Percentiles rank a stretch among this genome's conserved stretches.
Evolutionary conservation across 1,140 invertebrate genomes (phyloP).

Genomic region (Plutomurus gul): DNA sequence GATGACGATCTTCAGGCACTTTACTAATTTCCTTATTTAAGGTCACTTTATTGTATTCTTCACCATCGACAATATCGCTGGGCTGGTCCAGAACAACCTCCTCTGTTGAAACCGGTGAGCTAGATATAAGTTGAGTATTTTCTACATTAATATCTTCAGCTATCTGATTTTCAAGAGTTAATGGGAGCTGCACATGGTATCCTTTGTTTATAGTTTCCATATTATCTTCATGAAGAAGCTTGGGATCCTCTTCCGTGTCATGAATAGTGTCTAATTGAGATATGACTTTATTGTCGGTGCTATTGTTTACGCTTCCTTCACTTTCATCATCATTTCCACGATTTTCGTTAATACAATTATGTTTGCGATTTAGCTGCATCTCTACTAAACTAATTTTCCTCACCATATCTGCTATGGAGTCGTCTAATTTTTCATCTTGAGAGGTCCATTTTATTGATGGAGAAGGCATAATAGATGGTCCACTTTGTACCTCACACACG

Average conservation of each 20-base stretch:
- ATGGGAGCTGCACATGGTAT: neutral
- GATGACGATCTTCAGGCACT: neutral
- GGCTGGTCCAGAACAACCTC: no score
- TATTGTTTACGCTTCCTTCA: neutral
- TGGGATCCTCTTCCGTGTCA: neutral
- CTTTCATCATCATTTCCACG: neutral
- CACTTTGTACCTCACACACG: slow-evolving; percentile 12
- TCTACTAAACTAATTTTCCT: slow-evolving; percentile 46
- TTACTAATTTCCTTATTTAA: neutral
- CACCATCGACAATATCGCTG: neutral
- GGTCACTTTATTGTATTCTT: neutral
- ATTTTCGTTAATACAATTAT: neutral
- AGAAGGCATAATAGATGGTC: neutral
- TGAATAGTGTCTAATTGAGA: neutral
- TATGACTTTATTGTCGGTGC: neutral
- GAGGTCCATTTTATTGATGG: neutral
- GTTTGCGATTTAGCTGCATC: slow-evolving; percentile 26
- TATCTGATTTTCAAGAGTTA: neutral
- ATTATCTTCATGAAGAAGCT: neutral
- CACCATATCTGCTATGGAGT: slow-evolving; percentile 40
- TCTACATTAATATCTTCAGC: neutral
- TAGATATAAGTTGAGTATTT: no score
- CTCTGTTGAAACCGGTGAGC: neutral
- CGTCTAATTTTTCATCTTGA: slow-evolving; percentile 35
- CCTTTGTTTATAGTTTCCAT: neutral